Conservation (phyloP, 2,888 invertebrate genomes). For the Lamproptera curius region DNA sequence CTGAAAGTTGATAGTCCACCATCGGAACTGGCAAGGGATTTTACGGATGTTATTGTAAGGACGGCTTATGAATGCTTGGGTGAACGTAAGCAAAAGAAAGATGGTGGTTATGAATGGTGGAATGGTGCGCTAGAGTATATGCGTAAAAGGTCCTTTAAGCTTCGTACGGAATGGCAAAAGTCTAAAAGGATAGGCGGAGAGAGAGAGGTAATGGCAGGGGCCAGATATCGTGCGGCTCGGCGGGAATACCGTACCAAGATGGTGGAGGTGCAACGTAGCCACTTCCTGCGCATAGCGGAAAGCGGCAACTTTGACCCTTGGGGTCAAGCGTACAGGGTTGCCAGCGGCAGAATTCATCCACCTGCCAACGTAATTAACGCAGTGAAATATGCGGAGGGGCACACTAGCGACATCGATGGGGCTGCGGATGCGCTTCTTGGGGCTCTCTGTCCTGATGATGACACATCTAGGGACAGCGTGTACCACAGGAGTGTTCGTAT, state of each 20-base stretch:
- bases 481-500: slow-evolving; percentile 29
- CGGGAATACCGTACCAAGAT: not conserved
- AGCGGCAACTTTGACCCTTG: not conserved
- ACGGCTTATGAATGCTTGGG: too few relatives aligned
- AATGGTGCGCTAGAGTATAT: too few relatives aligned
- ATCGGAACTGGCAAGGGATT: too few relatives aligned
- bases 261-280: not conserved
- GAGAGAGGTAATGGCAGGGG: not conserved
- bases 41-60: too few relatives aligned
- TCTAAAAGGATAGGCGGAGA: too few relatives aligned
- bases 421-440: slow-evolving; percentile 22
- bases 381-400: not conserved
- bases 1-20: too few relatives aligned
- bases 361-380: slow-evolving; percentile 6
- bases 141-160: too few relatives aligned
- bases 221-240: not conserved
- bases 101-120: too few relatives aligned
- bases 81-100: too few relatives aligned
- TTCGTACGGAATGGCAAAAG: too few relatives aligned
- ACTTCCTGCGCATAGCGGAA: not conserved
- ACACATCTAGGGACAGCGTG: slow-evolving; percentile 21
- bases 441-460: not conserved
- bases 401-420: slow-evolving; percentile 2
- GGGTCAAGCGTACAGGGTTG: not conserved
- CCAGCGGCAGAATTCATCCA: not conserved